Conservation (phyloP, 1,140 invertebrate species). For the Spodoptera frugiperda region DNA sequence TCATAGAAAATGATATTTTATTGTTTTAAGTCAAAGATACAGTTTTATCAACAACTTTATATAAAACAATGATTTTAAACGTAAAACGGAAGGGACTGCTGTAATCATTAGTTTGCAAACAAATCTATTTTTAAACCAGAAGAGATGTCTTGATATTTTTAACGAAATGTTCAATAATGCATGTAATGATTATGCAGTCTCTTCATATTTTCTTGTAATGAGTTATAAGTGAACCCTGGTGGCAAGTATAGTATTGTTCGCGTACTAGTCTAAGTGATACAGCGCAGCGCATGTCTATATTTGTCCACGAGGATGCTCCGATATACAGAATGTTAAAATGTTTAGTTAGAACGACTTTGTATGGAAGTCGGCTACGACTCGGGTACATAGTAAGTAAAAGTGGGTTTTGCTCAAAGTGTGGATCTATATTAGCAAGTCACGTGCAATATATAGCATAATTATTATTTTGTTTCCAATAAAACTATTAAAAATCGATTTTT, state of each 20-base stretch:
- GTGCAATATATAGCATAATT: constrained; percentile 85
- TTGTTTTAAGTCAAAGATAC: too few species aligned
- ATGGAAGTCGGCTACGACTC: constrained; percentile 18
- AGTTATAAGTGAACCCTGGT: constrained; percentile 12
- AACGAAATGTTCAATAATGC: not conserved
- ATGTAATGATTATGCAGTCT: not conserved
- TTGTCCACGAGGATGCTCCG: not conserved
- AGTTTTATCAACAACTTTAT: too few species aligned
- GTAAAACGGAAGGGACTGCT: not conserved
- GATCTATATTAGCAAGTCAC: constrained; percentile 73
- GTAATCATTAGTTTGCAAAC: too few species aligned
- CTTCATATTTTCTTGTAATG: constrained; percentile 5
- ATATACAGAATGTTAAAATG: not conserved
- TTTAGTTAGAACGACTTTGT: constrained; percentile 10
- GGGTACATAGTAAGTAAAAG: constrained; percentile 70
- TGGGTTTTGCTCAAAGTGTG: constrained; percentile 78
- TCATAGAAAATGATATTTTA: constrained; percentile 10
- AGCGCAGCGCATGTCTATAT: not conserved
- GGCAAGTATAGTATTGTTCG: not conserved
- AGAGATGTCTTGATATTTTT: not conserved
- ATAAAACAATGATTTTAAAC: not conserved
- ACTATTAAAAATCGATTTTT: constrained; percentile 68
- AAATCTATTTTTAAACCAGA: not conserved
- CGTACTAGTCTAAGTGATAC: not conserved
- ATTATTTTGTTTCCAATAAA: constrained; percentile 85